Percentiles rank a stretch among this genome's conserved stretches.
Evolutionary conservation across 1,140 invertebrate genomes (phyloP).

Genomic region (Prorops nasuta): DNA sequence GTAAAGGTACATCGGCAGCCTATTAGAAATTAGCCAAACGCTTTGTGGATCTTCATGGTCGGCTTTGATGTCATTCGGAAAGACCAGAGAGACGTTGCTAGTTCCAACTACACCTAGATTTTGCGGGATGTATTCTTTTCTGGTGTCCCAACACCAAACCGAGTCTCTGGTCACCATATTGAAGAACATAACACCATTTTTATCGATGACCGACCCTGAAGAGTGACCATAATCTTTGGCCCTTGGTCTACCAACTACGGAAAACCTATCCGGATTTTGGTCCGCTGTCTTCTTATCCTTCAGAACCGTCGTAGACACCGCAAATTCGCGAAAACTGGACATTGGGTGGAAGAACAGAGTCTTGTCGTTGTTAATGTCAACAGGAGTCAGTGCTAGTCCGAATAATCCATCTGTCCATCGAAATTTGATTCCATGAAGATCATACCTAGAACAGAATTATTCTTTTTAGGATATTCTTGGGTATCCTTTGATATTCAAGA

Average conservation of each 20-base stretch:
- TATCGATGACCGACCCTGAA: constrained; percentile 69
- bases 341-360: constrained; percentile 76
- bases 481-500: too few species aligned
- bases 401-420: constrained; percentile 82
- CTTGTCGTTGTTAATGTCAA: constrained; percentile 59
- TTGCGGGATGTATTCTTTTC: constrained; percentile 65
- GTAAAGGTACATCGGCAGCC: constrained; percentile 73
- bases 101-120: constrained; percentile 64
- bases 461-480: background rate
- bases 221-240: constrained; percentile 67
- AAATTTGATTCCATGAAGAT: constrained; percentile 70
- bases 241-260: constrained; percentile 61
- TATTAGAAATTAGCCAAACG: constrained; percentile 75
- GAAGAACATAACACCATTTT: constrained; percentile 73
- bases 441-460: constrained; percentile 38
- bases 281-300: constrained; percentile 59
- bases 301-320: constrained; percentile 65
- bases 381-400: constrained; percentile 68
- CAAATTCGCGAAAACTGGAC: constrained; percentile 75
- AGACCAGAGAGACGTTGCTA: constrained; percentile 64
- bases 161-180: constrained; percentile 72
- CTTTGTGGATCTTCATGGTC: constrained; percentile 66
- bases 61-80: constrained; percentile 77
- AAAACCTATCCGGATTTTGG: constrained; percentile 60
- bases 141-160: constrained; percentile 77